A percentile compares a stretch with the other conserved stretches of the same genome.
Conservation (phyloP, 2,888 invertebrate species). For the Aphrophora alni region DNA sequence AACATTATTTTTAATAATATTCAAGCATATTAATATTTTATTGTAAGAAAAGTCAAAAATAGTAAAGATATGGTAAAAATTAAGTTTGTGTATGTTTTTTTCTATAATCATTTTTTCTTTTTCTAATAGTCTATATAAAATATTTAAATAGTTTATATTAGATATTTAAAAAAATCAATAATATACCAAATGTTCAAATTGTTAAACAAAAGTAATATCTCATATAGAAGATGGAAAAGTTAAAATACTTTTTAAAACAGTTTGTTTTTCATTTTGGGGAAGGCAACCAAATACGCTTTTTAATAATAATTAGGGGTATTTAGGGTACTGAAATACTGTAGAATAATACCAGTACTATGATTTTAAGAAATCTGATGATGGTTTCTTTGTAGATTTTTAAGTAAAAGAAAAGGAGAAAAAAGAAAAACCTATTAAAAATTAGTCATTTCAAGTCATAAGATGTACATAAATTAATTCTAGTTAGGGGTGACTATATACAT, state of each 20-base stretch:
- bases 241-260: conserved; percentile 3
- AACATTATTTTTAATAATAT: neutral
- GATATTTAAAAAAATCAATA: neutral
- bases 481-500: conserved; percentile 9
- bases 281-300: conserved; percentile 75
- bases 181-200: neutral
- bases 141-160: neutral
- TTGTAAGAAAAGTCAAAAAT: neutral
- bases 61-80: neutral
- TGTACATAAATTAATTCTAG: conserved; percentile 44
- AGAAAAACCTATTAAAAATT: conserved; percentile 45
- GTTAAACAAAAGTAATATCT: conserved; percentile 12
- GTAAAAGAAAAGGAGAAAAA: neutral
- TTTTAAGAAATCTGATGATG: conserved; percentile 16
- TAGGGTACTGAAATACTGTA: conserved; percentile 9
- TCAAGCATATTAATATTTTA: neutral
- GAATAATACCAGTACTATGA: conserved; percentile 21
- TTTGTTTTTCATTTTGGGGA: conserved; percentile 59
- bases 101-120: too few species aligned
- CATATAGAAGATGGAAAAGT: neutral
- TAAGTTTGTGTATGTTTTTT: too few species aligned
- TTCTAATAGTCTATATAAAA: neutral
- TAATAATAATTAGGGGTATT: conserved; percentile 28
- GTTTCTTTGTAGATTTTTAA: conserved; percentile 26
- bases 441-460: conserved; percentile 60